phyloP scores from a whole-genome alignment of 2,888 invertebrate genomes.

The Camptogramma bilineatum region DNA sequence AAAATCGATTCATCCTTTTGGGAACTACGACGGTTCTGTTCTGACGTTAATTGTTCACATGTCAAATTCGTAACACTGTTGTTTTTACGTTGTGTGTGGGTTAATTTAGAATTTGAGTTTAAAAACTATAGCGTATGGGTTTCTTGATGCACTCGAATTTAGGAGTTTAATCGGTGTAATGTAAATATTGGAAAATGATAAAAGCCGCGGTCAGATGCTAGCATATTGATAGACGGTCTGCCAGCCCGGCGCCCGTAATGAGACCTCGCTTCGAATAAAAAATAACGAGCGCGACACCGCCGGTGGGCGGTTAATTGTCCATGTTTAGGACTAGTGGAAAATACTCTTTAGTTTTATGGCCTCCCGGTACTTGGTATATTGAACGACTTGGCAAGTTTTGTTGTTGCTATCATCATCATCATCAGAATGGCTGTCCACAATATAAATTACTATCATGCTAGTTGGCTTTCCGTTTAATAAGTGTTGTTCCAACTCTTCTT shows the following conservation, averaged over 20 bases:
- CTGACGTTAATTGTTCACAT: too few relatives aligned
- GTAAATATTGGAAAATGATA: background rate
- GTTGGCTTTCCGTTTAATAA: too few relatives aligned
- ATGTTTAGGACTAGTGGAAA: constrained; percentile 33
- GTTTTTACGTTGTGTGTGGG: too few relatives aligned
- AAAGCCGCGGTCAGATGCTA: constrained; percentile 9
- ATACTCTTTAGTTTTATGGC: constrained; percentile 32
- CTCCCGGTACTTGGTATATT: constrained; percentile 19
- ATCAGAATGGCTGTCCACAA: background rate
- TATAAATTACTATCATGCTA: too few relatives aligned
- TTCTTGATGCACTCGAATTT: background rate
- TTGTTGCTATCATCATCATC: constrained; percentile 3
- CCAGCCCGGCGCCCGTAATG: constrained; percentile 24
- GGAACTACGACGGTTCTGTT: too few relatives aligned
- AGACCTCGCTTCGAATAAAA: constrained; percentile 38
- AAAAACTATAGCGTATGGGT: background rate
- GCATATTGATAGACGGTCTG: constrained; percentile 19
- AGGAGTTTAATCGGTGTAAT: background rate
- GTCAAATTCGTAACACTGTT: too few relatives aligned
- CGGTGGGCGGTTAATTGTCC: constrained; percentile 34
- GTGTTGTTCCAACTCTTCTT: too few relatives aligned
- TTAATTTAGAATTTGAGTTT: background rate
- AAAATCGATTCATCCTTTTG: too few relatives aligned
- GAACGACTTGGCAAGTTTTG: constrained; percentile 12
- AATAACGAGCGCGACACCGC: constrained; percentile 36